A percentile compares a stretch with the other conserved stretches of the same genome.
Conservation (phyloP, 2,888 invertebrate species). For the Amphipyra berbera region DNA sequence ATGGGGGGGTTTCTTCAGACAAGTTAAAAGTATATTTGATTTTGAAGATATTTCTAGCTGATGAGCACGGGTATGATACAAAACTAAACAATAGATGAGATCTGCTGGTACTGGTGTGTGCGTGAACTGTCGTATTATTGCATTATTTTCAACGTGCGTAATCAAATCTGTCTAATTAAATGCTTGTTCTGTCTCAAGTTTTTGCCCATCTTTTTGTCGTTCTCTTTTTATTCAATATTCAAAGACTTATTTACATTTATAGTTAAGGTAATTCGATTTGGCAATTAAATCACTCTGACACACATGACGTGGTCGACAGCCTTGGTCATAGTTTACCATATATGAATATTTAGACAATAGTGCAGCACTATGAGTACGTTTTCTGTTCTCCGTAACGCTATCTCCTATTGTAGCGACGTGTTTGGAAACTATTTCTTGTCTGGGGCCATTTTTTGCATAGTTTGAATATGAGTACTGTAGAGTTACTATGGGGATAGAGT, state of each 20-base stretch:
- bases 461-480: constrained; percentile 37
- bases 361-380: constrained; percentile 58
- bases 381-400: constrained; percentile 58
- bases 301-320: constrained; percentile 68
- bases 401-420: constrained; percentile 58
- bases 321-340: constrained; percentile 73
- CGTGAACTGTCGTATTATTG: constrained; percentile 1
- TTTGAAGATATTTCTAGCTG: background rate
- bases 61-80: background rate
- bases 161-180: too few relatives aligned
- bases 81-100: constrained; percentile 7
- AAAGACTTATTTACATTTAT: constrained; percentile 9
- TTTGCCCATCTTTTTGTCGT: background rate
- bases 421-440: constrained; percentile 55
- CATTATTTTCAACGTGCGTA: background rate
- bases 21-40: background rate
- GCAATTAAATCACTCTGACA: constrained; percentile 67
- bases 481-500: constrained; percentile 45
- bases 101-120: background rate
- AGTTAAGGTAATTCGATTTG: constrained; percentile 49
- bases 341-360: constrained; percentile 75
- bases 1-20: background rate
- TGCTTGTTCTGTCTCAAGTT: background rate
- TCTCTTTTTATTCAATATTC: background rate
- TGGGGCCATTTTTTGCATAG: constrained; percentile 53